Base-by-base conservation (phyloP, 2,797 vertebrate genomes). In the Clarias fuscus region DNA sequence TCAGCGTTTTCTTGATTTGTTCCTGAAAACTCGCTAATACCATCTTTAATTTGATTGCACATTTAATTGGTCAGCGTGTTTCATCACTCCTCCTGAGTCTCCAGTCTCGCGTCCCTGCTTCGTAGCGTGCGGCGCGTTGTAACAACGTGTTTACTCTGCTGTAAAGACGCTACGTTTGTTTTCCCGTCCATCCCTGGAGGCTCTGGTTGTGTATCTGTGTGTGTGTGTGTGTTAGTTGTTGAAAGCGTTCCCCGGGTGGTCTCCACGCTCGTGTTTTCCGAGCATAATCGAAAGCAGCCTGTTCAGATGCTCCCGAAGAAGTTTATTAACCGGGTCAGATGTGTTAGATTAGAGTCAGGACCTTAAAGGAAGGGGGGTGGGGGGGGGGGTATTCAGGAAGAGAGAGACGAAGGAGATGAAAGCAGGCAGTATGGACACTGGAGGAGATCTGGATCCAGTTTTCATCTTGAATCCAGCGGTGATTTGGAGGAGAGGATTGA, bases 191-290 rank as follows among this genome's bases (percentile, higher is more conserved):
- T 84, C 82, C 86, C 86, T 24, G 67, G n/a, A 65, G 76, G 82
- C 40, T 27, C 30, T 5, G 67, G 40, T 59, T 6, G 27, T 53
- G 75, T 53, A 24, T 68, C 24, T 53, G 43, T 43, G 8, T 48
- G 43, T 48, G 43, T 48, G 48, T 48, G 48, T 48, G 48, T 48
- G 11, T 65, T 17, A 18, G 59, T 64, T 84, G 58, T 80, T 73
- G 82, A 87, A 84, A 65, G 67, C 58, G 22, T 70, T 84, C 76
- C 67, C 68, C 86, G 84, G 86, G 86, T 87, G 86, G 86, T 87
- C 82, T 68, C 37, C 37, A 7, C 62, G 56, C 73, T 84, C 13
- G 62, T 70, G 81, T 30, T 76, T 61, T 71, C 24, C 18, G 37
- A 68, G 65, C 33, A 20, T 84, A 84, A 84, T 84, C 11, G 4